Percentiles rank a stretch among this genome's conserved stretches.
These are phyloP conservation scores for Drosophila ambigua DNA, from an alignment of 1,140 invertebrate genomes.

Conservation along the genomic window DNA sequence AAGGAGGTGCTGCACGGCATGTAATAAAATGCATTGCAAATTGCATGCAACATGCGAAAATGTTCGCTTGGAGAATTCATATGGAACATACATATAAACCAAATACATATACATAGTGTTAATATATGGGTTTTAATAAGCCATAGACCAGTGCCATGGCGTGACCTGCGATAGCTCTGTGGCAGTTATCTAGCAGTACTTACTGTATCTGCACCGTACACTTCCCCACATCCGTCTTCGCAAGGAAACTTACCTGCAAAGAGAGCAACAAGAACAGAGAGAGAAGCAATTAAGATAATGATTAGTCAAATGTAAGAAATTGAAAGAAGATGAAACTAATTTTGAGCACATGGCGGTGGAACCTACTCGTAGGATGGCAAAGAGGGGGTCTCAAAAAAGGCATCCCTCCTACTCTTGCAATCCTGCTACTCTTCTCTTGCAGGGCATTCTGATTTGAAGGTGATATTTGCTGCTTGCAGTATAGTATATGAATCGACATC, in stretches of 20 bases:
- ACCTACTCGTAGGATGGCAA: conserved; percentile 3
- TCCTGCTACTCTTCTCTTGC: conserved; percentile 3
- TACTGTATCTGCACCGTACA: conserved; percentile 22
- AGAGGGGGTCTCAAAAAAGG: neutral
- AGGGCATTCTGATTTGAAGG: no score
- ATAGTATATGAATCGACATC: no score
- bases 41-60: conserved; percentile 58
- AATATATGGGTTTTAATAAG: conserved; percentile 45
- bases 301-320: conserved; percentile 64
- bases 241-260: conserved; percentile 68
- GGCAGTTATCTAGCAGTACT: conserved; percentile 22
- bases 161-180: neutral
- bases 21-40: conserved; percentile 64
- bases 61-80: conserved; percentile 12
- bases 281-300: conserved; percentile 49
- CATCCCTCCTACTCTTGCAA: conserved; percentile 1
- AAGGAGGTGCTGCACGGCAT: conserved; percentile 27
- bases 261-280: conserved; percentile 10
- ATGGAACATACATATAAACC: neutral
- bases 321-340: conserved; percentile 63
- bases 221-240: conserved; percentile 1
- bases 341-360: conserved; percentile 36
- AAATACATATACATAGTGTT: no score
- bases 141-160: conserved; percentile 21
- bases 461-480: no score